Base-by-base conservation (phyloP, 2,797 vertebrate genomes). In the Ceryle rudis region DNA sequence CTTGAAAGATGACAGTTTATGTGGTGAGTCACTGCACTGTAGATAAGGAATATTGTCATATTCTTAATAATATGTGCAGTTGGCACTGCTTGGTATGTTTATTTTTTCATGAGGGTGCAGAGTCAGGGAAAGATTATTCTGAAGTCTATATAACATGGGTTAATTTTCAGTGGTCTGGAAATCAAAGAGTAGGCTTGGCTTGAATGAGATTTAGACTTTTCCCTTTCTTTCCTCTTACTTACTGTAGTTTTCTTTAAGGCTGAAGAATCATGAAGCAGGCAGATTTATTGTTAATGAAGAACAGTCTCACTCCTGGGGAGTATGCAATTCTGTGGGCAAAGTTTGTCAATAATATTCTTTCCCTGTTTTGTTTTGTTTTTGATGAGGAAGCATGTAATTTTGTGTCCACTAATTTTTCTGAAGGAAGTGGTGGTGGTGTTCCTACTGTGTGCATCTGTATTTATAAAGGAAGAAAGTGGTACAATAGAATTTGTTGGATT, bases 401-500 rank as follows among this genome's bases (percentile, higher is more conserved):
- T 81, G 14, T 81, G 52, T 93, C 65, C 35, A 41, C 5, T 75
- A 54, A 25, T 51, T 49, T 25, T 92, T 93, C 42, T 25, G 29
- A 79, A 84, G 33, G 17, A 65, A 88, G 46, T 14, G 15, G 15
- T 64, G 25, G 14, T 82, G 11, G 33, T 70, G 44, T 37, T 91
- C 44, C 80, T 86, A 16, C 44, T 84, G 20, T n/a, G 29, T 19
- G 8, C 41, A 17, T 84, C 80, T 75, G 41, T 75, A 52, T 95
- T 91, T 85, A 49, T 65, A 52, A 64, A 86, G 61, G n/a, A 82
- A 67, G 55, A 71, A 86, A 86, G 33, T 29, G 14, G 41, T 72
- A 78, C 47, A 89, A 46, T 87, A 61, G 73, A 95, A 92, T 42
- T n/a, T 70, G 28, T 67, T 94, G 93, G 92, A 85, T 7, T 37